Conservation (phyloP, 2,888 invertebrate genomes). For the Plebejus melissa region DNA sequence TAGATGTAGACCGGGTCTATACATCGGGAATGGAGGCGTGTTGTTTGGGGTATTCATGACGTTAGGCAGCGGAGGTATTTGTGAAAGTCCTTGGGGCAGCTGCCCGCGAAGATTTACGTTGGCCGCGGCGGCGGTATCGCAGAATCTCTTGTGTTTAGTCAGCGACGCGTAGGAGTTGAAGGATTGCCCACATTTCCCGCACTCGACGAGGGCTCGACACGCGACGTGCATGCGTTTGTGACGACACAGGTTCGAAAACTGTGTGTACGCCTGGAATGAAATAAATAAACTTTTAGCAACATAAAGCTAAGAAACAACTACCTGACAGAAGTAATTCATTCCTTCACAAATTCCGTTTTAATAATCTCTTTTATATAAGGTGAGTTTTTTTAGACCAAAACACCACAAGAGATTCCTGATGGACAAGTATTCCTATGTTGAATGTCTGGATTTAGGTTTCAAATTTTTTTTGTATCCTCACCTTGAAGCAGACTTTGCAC, state of each 20-base stretch:
- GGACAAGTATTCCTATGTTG: too few relatives aligned
- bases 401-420: too few relatives aligned
- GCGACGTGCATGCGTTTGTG: conserved; percentile 99
- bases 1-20: conserved; percentile 81
- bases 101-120: conserved; percentile 69
- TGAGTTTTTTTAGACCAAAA: too few relatives aligned
- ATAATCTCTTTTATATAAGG: too few relatives aligned
- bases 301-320: too few relatives aligned
- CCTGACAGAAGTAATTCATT: too few relatives aligned
- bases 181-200: conserved; percentile 94
- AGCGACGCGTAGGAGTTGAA: conserved; percentile 95
- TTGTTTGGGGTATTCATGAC: conserved; percentile 67
- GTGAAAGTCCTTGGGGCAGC: conserved; percentile 62
- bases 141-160: conserved; percentile 97
- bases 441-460: too few relatives aligned
- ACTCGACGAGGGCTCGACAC: conserved; percentile 96
- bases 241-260: conserved; percentile 99
- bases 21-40: conserved; percentile 84
- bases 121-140: conserved; percentile 86
- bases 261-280: conserved; percentile 92
- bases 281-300: conserved; percentile 32
- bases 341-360: too few relatives aligned
- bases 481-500: conserved; percentile 97
- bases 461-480: conserved; percentile 45
- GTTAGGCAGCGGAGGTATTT: conserved; percentile 63